phyloP scores from a whole-genome alignment of 2,888 invertebrate species.

The Serrognathus titanus region DNA sequence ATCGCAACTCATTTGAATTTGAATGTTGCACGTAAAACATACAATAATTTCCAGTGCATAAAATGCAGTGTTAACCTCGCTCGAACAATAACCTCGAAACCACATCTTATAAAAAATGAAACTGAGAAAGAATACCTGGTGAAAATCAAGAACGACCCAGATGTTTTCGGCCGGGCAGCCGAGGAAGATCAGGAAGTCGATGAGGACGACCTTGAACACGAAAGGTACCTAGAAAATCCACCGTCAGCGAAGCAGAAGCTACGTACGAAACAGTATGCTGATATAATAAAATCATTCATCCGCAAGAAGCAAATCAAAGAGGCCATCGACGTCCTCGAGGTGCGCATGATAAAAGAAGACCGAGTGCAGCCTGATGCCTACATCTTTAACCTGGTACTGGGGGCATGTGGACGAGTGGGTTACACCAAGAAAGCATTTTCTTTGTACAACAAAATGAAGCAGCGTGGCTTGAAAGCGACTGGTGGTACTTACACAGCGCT shows the following conservation, averaged over 20 bases:
- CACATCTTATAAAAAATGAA: background rate
- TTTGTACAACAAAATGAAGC: slow-evolving; percentile 80
- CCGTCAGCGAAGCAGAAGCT: slow-evolving; percentile 54
- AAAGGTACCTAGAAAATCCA: slow-evolving; percentile 54
- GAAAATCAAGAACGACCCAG: slow-evolving; percentile 52
- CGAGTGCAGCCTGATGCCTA: slow-evolving; percentile 74
- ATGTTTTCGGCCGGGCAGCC: slow-evolving; percentile 55
- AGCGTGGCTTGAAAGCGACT: slow-evolving; percentile 63
- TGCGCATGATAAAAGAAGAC: slow-evolving; percentile 73
- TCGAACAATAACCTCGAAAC: background rate
- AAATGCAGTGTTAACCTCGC: background rate
- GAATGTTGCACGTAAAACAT: no score
- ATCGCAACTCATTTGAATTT: no score
- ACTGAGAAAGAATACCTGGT: slow-evolving; percentile 39
- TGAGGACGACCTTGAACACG: slow-evolving; percentile 60
- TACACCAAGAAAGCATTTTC: slow-evolving; percentile 83
- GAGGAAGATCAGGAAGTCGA: slow-evolving; percentile 43
- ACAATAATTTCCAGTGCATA: no score
- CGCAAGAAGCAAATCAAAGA: slow-evolving; percentile 64
- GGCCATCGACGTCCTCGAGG: slow-evolving; percentile 75
- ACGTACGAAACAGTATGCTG: slow-evolving; percentile 64
- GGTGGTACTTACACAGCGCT: slow-evolving; percentile 78
- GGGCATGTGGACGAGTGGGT: slow-evolving; percentile 78
- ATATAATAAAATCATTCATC: slow-evolving; percentile 66
- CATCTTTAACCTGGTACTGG: slow-evolving; percentile 79